Evolutionary conservation across 53 echinoderm and acorn worm species (phyloP), one percentile per base, ranked within the genome.

Genomic region (Temnopleurus reevesii): DNA sequence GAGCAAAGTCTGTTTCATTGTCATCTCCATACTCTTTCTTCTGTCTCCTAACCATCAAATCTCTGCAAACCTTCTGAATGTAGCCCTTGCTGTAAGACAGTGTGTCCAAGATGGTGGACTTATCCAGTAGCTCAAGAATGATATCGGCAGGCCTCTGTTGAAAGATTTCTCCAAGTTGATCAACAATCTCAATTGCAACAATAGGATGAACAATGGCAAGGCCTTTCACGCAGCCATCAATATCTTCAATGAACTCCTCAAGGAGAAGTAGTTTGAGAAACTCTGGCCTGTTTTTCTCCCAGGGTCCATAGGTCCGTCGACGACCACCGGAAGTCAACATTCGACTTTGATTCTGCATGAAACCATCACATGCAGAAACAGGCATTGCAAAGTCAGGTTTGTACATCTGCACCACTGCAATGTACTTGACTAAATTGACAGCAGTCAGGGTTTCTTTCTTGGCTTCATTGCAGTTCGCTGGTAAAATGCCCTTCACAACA

Each of bases 291-390:
- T 36, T 4, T 41, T 95, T 89, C 28, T 93, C 92, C 92, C 95
- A 95, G 6, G 71, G 91, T 9, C 53, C 8, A 4, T 28, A 23
- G n/a, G 24, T 44, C 18, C n/a, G 55, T 17, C 26, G 35, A 0
- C 24, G 29, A 88, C 56, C 41, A 8, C 4, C 13, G 0, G 25
- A 36, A 12, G 53, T 51, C 0, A 12, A 3, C 12, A 31, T 2
- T 30, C 58, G 43, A 26, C 28, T 13, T 23, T 2, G 38, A 5
- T 17, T 81, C 5, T 76, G 55, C 94, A 96, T 96, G 31, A 94
- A 82, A 19, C 66, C 77, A 65, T 96, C 96, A 90, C 96, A 96
- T 49, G 91, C 91, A 7, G 96, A 91, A 8, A 91, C 90, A 36
- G 96, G 94, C 76, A 96, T 94, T 7, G 84, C 89, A 64, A 90